Evolutionary conservation across 2,113 vertebrate species (phyloP).

Genomic region (Sphyrna mokarran): DNA sequence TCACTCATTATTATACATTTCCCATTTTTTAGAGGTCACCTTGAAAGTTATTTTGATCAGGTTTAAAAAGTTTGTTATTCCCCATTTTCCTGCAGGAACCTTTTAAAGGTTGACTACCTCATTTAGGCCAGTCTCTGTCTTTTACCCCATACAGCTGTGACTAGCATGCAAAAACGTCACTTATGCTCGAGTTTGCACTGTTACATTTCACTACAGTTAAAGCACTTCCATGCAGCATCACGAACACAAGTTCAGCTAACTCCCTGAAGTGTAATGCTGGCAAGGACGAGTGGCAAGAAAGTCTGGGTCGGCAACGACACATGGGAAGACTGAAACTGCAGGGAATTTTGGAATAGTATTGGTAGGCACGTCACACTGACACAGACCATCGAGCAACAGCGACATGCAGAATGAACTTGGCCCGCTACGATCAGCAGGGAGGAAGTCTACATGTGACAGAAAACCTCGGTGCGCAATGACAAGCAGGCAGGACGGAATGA

Average conservation of each 20-base stretch:
- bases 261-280: background rate
- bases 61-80: background rate
- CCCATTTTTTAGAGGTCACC: slow-evolving; percentile 2
- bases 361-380: background rate
- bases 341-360: background rate
- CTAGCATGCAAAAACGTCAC: background rate
- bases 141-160: background rate
- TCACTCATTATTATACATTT: slow-evolving; percentile 18
- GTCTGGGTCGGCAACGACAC: background rate
- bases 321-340: background rate
- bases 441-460: background rate
- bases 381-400: background rate
- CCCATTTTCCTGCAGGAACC: background rate
- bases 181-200: background rate
- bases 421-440: background rate
- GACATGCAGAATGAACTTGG: no score
- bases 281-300: background rate
- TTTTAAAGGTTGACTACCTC: background rate
- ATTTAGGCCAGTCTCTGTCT: background rate
- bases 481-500: background rate
- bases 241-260: background rate
- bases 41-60: background rate
- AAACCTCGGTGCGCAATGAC: background rate
- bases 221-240: background rate
- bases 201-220: background rate